Evolutionary conservation across 2,888 invertebrate genomes (phyloP).

Genomic region (Tromatobia lineatoria): DNA sequence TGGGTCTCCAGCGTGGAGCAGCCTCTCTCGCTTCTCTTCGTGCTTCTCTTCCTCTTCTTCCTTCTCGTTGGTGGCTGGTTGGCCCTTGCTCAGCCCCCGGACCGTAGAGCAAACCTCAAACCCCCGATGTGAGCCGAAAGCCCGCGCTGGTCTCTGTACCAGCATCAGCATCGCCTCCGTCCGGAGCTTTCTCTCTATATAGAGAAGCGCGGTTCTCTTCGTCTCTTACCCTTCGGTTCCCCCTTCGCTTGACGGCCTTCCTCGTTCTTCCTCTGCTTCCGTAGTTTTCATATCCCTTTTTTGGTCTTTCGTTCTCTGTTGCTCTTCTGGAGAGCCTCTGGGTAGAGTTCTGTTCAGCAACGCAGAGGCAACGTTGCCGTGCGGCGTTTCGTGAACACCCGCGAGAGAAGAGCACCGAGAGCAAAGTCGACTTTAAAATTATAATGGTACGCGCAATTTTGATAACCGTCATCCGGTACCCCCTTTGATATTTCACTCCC

Average conservation of each 20-base stretch:
- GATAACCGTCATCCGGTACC: conserved; percentile 82
- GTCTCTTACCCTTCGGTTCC: conserved; percentile 62
- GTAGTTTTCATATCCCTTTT: conserved; percentile 48
- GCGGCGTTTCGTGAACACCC: conserved; percentile 39
- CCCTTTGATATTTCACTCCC: conserved; percentile 77
- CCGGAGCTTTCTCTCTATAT: conserved; percentile 46
- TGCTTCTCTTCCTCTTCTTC: conserved; percentile 73
- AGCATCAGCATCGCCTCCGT: conserved; percentile 57
- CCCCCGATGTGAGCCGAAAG: conserved; percentile 47
- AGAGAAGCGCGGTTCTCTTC: conserved; percentile 62
- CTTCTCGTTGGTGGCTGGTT: conserved; percentile 55
- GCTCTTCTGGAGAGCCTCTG: conserved; percentile 58
- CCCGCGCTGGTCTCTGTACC: conserved; percentile 51
- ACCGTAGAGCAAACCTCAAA: conserved; percentile 60
- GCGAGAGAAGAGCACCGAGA: conserved; percentile 73
- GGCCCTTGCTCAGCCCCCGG: conserved; percentile 61
- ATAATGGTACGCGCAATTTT: conserved; percentile 85
- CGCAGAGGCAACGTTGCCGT: conserved; percentile 65
- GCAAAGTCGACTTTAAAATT: conserved; percentile 85
- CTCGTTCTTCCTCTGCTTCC: conserved; percentile 50
- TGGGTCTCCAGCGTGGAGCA: conserved; percentile 63
- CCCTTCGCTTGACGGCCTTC: conserved; percentile 43
- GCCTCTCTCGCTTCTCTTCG: conserved; percentile 70
- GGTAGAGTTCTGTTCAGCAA: conserved; percentile 69
- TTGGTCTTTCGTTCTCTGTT: conserved; percentile 66